Conservation (phyloP, 2,113 vertebrate genomes). For the Catagonus wagneri region DNA sequence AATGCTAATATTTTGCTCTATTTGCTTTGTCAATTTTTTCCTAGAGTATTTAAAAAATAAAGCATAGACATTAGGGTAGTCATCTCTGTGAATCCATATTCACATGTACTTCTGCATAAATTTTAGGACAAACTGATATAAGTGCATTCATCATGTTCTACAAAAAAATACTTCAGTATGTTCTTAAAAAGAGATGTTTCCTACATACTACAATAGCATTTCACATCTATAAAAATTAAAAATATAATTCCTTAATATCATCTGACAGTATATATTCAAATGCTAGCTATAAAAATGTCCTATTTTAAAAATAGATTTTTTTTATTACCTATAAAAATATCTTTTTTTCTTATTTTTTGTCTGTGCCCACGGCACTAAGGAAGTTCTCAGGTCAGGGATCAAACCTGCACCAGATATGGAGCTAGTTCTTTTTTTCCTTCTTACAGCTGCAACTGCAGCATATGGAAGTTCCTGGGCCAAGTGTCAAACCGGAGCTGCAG, state of each 20-base stretch:
- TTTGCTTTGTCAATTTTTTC: background rate
- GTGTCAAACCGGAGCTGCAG: no score
- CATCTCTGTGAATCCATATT: background rate
- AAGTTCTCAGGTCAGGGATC: no score
- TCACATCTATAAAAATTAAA: background rate
- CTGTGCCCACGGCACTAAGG: no score
- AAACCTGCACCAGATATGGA: no score
- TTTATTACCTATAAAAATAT: no score
- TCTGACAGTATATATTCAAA: background rate
- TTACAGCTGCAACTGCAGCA: no score
- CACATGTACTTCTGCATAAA: background rate
- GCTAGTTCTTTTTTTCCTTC: no score
- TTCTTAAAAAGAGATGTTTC: background rate
- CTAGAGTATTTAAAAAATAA: background rate
- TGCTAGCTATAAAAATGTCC: background rate
- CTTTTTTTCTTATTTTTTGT: no score
- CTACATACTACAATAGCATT: background rate
- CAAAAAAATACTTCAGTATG: constrained; percentile 5
- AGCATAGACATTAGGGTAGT: background rate
- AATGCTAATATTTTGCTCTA: background rate
- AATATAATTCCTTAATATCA: background rate
- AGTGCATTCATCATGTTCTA: background rate
- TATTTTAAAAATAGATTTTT: background rate
- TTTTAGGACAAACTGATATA: background rate
- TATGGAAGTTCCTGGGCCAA: no score